Conservation (phyloP, 2,888 invertebrate genomes). For the Eupithecia centaureata region DNA sequence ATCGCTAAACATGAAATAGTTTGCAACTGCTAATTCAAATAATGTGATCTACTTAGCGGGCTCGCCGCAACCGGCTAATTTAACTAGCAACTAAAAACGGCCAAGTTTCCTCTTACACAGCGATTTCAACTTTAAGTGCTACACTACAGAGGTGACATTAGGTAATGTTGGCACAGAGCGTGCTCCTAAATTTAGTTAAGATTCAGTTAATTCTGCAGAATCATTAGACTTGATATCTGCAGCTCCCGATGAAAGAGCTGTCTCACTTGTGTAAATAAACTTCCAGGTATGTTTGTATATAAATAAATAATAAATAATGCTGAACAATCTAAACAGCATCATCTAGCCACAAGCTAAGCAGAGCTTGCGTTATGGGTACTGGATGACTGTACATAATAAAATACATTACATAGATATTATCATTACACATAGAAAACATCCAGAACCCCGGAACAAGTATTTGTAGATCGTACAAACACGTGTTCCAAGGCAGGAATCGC, state of each 20-base stretch:
- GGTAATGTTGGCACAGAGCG: slow-evolving; percentile 19
- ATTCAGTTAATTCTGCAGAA: slow-evolving; percentile 34
- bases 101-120: slow-evolving; percentile 12
- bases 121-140: slow-evolving; percentile 27
- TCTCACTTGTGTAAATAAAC: no score
- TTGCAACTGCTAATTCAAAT: slow-evolving; percentile 36
- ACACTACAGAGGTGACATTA: slow-evolving; percentile 25
- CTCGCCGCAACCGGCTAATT: slow-evolving; percentile 29
- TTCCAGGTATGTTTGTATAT: no score
- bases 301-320: no score
- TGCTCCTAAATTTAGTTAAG: slow-evolving; percentile 33
- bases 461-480: no score
- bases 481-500: no score
- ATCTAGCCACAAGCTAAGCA: no score
- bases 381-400: no score
- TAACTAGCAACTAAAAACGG: slow-evolving; percentile 32
- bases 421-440: no score
- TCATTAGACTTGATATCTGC: slow-evolving; percentile 40
- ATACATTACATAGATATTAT: no score
- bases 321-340: no score
- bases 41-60: slow-evolving; percentile 38
- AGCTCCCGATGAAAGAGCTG: slow-evolving; percentile 20
- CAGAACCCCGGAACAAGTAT: no score
- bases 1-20: slow-evolving; percentile 27
- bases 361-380: no score